Base-by-base conservation (phyloP, 1,140 invertebrate genomes). In the Drosophila serrata region DNA sequence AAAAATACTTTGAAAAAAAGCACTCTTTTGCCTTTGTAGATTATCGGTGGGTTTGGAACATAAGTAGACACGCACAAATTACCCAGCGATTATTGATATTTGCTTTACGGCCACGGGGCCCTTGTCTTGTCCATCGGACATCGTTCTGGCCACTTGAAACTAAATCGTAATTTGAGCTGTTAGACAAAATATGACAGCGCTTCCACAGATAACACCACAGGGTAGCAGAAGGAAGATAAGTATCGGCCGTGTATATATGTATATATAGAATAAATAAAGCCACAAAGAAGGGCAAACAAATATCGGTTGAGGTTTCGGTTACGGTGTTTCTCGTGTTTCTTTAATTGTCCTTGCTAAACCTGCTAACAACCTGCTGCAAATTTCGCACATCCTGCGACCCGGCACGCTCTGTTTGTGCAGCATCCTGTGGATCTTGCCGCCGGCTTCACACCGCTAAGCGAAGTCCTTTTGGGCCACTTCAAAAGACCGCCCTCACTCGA, bases 131-230 rank as follows among this genome's bases (percentile, higher is more conserved):
- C 63, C 75, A 65, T 56, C 74, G 63, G 61, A 67, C 68, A 81
- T 90, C 51, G 42, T 84, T 78, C 75, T 69, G 76, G 78, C 63
- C 84, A 88, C 84, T 88, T 81, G 85, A 88, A 59, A 90, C 85
- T 81, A 88, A 88, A 90, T 88, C 84, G 84, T 88, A 88, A 88
- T 88, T 88, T 88, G 84, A 88, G 84, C 84, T 88, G 84, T 88
- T 88, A 90, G 81, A 84, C 84, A 88, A 84, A 82, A 82, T 80
- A 87, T 87, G 82, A 87, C 84, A 88, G 65, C 75, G 70, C 68
- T 63, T 60, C 68, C 56, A 45, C 29, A 69, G 84, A 87, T 88
- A 87, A 88, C 64, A 49, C 37, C 12, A 15, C 39, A 39, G 46
- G 24, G 51, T 35, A 29, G 29, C 46, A 45, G 45, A 6, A 45